phyloP scores from a whole-genome alignment of 1,140 invertebrate species.

The Triops cancriformis region DNA sequence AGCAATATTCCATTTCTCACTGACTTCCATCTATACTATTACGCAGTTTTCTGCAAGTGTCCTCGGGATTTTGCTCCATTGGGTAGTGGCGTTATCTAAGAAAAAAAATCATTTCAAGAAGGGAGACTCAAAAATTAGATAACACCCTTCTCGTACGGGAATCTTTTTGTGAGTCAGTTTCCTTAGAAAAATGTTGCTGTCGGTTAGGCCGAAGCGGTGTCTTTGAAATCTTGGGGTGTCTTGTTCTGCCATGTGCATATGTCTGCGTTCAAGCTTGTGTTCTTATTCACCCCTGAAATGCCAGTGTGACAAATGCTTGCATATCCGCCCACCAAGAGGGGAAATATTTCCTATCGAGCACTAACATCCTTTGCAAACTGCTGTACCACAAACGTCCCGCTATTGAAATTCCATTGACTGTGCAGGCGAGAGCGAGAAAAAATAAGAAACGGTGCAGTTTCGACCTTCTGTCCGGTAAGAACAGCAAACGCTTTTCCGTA shows the following conservation, averaged over 20 bases:
- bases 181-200: not conserved
- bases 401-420: not conserved
- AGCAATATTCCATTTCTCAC: no score
- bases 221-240: not conserved
- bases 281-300: not conserved
- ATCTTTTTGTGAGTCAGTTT: not conserved
- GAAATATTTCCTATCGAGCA: not conserved
- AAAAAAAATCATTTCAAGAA: not conserved
- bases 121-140: not conserved
- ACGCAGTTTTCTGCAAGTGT: no score
- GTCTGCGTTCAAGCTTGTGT: not conserved
- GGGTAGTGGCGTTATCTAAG: no score
- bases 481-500: not conserved
- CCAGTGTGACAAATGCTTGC: slow-evolving; percentile 5
- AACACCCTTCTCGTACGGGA: not conserved
- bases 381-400: not conserved
- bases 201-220: not conserved
- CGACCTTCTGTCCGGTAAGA: not conserved
- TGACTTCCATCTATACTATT: no score
- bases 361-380: not conserved
- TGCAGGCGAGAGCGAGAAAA: not conserved
- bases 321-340: slow-evolving; percentile 8
- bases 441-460: not conserved
- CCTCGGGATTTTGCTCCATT: no score
- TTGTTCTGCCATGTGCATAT: slow-evolving; percentile 13